These are phyloP conservation scores for Nebria ingens DNA, from an alignment of 1,140 invertebrate species.

Conservation along the genomic window DNA sequence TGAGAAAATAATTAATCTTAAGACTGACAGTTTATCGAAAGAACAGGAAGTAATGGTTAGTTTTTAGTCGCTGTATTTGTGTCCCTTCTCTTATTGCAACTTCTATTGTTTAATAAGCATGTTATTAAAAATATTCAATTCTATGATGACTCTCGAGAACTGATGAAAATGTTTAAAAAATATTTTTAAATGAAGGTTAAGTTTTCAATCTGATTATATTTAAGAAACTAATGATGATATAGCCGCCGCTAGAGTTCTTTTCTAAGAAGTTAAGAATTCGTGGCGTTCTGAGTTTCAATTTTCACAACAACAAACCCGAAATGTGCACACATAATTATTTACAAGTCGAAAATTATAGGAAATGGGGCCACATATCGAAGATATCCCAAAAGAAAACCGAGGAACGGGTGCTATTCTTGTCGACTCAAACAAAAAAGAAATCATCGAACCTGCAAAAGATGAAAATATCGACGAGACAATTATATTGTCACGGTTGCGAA, in stretches of 20 bases:
- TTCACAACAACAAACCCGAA: background rate
- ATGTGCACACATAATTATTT: background rate
- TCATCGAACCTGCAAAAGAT: constrained; percentile 13
- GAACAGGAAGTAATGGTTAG: too few species aligned
- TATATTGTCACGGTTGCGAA: constrained; percentile 33
- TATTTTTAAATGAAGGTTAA: constrained; percentile 19
- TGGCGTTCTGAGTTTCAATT: constrained; percentile 25
- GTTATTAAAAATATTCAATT: constrained; percentile 16
- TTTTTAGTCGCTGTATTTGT: too few species aligned
- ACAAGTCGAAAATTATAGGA: constrained; percentile 10
- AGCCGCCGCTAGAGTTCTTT: constrained; percentile 33
- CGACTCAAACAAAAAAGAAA: constrained; percentile 6
- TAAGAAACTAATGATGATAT: constrained; percentile 27
- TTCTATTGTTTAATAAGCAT: constrained; percentile 9
- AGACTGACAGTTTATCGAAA: too few species aligned
- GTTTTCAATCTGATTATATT: constrained; percentile 34
- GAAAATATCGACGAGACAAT: constrained; percentile 32
- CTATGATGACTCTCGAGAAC: constrained; percentile 17
- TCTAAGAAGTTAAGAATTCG: constrained; percentile 25
- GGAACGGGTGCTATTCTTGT: background rate
- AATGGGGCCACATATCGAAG: background rate
- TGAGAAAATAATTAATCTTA: too few species aligned
- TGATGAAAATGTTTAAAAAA: constrained; percentile 12
- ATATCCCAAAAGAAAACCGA: background rate
- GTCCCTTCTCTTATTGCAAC: constrained; percentile 12